phyloP scores from a whole-genome alignment of 2,888 invertebrate genomes.

The Lasioglossum morio region DNA sequence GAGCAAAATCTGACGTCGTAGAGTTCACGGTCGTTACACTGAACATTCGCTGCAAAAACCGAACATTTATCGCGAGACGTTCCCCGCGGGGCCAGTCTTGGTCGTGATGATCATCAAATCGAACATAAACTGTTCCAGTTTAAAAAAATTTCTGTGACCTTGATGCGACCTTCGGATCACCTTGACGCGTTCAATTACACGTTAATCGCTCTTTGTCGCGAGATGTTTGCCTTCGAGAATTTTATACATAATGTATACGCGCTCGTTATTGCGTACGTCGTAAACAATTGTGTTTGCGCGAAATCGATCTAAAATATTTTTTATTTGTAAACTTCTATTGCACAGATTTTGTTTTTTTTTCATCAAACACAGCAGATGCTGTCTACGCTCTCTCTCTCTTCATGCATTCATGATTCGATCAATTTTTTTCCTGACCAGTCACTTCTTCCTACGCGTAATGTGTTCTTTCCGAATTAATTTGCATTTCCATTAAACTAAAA shows the following conservation, averaged over 20 bases:
- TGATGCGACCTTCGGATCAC: background rate
- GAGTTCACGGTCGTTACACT: background rate
- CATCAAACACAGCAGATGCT: background rate
- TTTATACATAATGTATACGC: background rate
- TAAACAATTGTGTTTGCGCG: background rate
- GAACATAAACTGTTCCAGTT: background rate
- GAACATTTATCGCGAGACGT: background rate
- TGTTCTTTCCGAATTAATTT: slow-evolving; percentile 22
- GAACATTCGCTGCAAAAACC: background rate
- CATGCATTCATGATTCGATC: background rate
- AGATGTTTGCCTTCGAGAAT: background rate
- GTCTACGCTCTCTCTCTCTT: background rate
- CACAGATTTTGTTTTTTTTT: too few relatives aligned
- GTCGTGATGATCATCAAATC: background rate
- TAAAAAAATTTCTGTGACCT: background rate
- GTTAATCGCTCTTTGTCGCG: background rate
- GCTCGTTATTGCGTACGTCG: background rate
- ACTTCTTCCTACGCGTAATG: slow-evolving; percentile 17
- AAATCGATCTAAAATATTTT: background rate
- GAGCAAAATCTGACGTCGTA: background rate
- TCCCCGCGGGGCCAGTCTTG: background rate
- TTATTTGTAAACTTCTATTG: too few relatives aligned
- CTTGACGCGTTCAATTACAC: background rate
- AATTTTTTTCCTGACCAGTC: background rate
- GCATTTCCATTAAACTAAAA: slow-evolving; percentile 18